These are phyloP conservation scores for Bradypodion ventrale DNA, from an alignment of 2,797 vertebrate genomes.

Conservation along the genomic window DNA sequence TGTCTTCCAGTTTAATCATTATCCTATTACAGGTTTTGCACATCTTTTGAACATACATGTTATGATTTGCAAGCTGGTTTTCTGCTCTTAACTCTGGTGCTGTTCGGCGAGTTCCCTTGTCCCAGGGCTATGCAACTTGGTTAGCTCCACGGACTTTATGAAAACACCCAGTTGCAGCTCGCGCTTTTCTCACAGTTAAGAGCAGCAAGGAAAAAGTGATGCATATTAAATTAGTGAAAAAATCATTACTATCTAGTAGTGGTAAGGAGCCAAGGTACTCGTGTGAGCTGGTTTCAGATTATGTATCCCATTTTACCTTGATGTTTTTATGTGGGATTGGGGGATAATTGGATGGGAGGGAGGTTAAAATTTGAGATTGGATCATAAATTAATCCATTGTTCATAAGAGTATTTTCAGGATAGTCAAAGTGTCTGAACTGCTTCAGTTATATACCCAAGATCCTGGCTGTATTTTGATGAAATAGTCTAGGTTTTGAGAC, in stretches of 20 bases:
- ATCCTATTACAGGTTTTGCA: slow-evolving; percentile 45
- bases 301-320: background rate
- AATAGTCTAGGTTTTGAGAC: slow-evolving; percentile 9
- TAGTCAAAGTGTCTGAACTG: background rate
- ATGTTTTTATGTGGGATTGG: background rate
- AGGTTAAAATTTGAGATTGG: background rate
- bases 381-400: background rate
- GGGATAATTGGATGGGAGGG: background rate
- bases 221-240: background rate
- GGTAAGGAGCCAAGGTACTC: background rate
- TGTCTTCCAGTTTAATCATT: too few relatives aligned
- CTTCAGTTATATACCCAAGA: background rate
- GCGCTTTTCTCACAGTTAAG: background rate
- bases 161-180: background rate
- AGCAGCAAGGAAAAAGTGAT: background rate
- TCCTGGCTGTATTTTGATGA: background rate
- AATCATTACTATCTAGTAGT: background rate
- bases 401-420: background rate
- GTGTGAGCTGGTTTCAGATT: background rate
- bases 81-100: background rate
- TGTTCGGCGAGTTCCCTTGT: too few relatives aligned
- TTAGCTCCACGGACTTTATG: too few relatives aligned
- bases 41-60: slow-evolving; percentile 46
- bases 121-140: too few relatives aligned
- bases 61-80: background rate